These are phyloP conservation scores for Colletes latitarsis DNA, from an alignment of 1,140 invertebrate species.

Conservation along the genomic window DNA sequence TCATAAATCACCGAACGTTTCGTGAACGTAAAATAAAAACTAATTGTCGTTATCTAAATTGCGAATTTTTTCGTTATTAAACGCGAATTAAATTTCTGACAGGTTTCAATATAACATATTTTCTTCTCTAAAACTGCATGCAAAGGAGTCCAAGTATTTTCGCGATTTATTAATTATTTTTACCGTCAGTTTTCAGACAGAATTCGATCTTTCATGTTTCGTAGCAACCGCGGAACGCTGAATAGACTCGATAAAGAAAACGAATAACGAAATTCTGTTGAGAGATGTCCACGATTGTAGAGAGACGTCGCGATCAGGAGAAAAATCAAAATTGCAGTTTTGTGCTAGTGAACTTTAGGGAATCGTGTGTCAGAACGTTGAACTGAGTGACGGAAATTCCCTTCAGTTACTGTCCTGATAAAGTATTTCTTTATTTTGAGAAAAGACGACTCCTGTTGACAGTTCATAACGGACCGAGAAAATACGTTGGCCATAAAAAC, in stretches of 20 bases:
- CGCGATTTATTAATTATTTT: too few relatives aligned
- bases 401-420: slow-evolving; percentile 25
- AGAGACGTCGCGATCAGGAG: slow-evolving; percentile 24
- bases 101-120: too few relatives aligned
- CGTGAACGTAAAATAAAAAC: too few relatives aligned
- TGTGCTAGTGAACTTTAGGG: slow-evolving; percentile 38
- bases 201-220: too few relatives aligned
- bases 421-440: slow-evolving; percentile 21
- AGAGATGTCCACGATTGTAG: slow-evolving; percentile 30
- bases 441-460: not conserved
- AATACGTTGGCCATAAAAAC: not conserved
- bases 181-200: too few relatives aligned
- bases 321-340: slow-evolving; percentile 48
- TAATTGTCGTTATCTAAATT: too few relatives aligned
- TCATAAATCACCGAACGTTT: too few relatives aligned
- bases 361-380: slow-evolving; percentile 31
- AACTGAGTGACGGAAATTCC: slow-evolving; percentile 39
- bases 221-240: not conserved
- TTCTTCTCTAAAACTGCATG: too few relatives aligned
- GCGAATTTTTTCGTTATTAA: too few relatives aligned
- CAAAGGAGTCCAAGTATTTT: too few relatives aligned
- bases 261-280: slow-evolving; percentile 46
- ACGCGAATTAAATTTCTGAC: too few relatives aligned
- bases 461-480: slow-evolving; percentile 3
- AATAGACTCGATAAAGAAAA: slow-evolving; percentile 28